These are phyloP conservation scores for Nasonia longicornis DNA, from an alignment of 1,140 invertebrate genomes.

Conservation along the genomic window DNA sequence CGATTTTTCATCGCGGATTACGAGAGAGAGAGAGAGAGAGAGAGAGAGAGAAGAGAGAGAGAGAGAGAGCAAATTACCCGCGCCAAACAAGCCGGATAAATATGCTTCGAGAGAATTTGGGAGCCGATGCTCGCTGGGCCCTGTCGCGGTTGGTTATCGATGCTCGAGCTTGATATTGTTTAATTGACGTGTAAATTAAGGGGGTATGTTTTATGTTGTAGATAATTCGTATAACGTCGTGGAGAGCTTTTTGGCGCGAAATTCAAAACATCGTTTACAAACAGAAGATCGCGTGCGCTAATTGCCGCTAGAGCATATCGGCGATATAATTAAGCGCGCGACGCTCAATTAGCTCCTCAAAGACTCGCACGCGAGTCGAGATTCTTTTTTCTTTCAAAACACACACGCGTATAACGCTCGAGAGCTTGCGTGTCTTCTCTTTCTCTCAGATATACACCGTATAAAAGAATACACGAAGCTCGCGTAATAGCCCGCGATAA, in stretches of 20 bases:
- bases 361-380: constrained; percentile 1
- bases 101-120: background rate
- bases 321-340: constrained; percentile 34
- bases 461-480: background rate
- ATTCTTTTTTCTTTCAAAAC: background rate
- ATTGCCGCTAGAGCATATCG: constrained; percentile 31
- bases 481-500: background rate
- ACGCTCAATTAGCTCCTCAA: constrained; percentile 34
- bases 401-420: too few species aligned
- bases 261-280: too few species aligned
- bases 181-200: background rate
- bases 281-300: constrained; percentile 22
- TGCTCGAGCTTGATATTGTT: background rate
- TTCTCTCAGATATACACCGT: background rate
- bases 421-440: too few species aligned
- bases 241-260: too few species aligned
- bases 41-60: too few species aligned
- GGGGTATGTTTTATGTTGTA: too few species aligned
- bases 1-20: constrained; percentile 43
- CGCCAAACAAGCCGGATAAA: background rate
- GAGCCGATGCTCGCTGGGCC: background rate
- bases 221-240: too few species aligned
- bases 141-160: background rate
- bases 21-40: background rate
- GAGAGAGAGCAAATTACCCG: background rate